A percentile compares a stretch with the other conserved stretches of the same genome.
These are phyloP conservation scores for Cettia cetti DNA, from an alignment of 2,113 vertebrate genomes.

Conservation along the genomic window DNA sequence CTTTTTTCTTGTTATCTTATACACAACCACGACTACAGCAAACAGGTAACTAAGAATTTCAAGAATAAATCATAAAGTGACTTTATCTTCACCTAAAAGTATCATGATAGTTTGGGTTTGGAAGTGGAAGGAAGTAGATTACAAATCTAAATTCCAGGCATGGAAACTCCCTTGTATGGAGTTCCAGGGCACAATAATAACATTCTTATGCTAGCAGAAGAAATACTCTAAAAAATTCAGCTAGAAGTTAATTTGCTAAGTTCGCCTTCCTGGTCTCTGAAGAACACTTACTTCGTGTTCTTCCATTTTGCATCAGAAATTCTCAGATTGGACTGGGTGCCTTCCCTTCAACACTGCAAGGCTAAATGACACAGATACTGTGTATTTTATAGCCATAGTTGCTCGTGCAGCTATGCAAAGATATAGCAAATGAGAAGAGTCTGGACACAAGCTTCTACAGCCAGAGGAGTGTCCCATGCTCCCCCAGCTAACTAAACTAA, in stretches of 20 bases:
- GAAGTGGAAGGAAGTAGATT: neutral
- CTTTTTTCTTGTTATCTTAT: neutral
- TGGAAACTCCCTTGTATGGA: slow-evolving; percentile 44
- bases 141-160: slow-evolving; percentile 59
- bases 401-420: neutral
- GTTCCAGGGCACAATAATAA: slow-evolving; percentile 31
- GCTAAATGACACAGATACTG: neutral
- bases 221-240: neutral
- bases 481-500: neutral
- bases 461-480: neutral
- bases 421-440: neutral
- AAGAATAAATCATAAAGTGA: slow-evolving; percentile 41
- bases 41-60: slow-evolving; percentile 17
- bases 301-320: neutral
- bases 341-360: neutral
- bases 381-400: neutral
- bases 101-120: neutral
- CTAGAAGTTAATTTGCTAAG: neutral
- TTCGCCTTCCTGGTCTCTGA: neutral
- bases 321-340: neutral
- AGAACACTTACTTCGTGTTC: neutral
- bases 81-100: slow-evolving; percentile 6
- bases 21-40: neutral
- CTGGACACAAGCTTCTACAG: neutral
- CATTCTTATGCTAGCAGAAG: slow-evolving; percentile 32